phyloP scores from a whole-genome alignment of 2,797 vertebrate species.

The Girardinus metallicus region DNA sequence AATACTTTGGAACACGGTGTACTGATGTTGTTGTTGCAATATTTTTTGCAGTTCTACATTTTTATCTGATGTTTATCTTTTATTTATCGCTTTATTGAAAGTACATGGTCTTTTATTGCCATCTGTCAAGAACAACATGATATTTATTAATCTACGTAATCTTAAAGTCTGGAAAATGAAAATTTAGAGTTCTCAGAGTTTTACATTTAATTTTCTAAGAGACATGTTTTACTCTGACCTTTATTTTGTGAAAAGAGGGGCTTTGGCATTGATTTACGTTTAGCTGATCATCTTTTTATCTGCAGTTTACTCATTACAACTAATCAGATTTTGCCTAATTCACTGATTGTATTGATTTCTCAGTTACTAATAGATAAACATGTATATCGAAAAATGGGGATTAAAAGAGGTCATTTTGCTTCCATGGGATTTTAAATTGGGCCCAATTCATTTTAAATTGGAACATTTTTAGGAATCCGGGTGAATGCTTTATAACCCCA shows the following conservation, averaged over 20 bases:
- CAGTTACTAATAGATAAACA: not conserved
- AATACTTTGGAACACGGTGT: no score
- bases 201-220: not conserved
- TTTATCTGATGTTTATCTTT: not conserved
- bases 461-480: no score
- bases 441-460: not conserved
- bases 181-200: not conserved
- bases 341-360: not conserved
- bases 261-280: not conserved
- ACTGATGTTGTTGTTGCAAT: not conserved
- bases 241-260: not conserved
- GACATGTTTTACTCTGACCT: not conserved
- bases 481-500: not conserved
- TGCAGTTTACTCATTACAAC: not conserved
- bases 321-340: not conserved
- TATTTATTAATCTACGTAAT: not conserved
- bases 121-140: not conserved
- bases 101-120: not conserved
- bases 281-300: not conserved
- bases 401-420: not conserved
- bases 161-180: not conserved
- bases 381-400: not conserved
- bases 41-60: not conserved
- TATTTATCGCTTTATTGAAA: not conserved
- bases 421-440: not conserved